Base-by-base conservation (phyloP, 2,113 vertebrate species). In the Takifugu bimaculatus region DNA sequence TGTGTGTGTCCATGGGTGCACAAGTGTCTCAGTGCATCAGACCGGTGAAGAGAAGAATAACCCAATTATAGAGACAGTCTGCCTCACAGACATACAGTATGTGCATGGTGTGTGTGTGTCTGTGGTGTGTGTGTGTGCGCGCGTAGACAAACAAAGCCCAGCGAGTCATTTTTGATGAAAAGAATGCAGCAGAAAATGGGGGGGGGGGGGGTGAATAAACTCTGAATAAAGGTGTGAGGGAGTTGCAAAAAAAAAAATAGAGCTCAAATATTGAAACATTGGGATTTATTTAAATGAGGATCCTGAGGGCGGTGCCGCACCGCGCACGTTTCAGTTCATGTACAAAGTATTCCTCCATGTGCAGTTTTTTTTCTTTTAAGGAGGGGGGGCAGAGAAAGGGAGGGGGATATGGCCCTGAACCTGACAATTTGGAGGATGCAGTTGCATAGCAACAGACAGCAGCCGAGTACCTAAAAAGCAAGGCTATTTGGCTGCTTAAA, bases 31-130 rank as follows among this genome's bases (percentile, higher is more conserved):
- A 69, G 77, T 77, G 80, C 83, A 88, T 89, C 85, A 89, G 81
- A 80, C 85, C 54, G 39, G 82, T 85, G 83, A 79, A 50, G 83
- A 87, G 78, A 80, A 83, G 82, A 82, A 84, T 89, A 88, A 87
- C 83, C 88, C 88, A 88, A 87, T 89, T 89, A 88, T 75, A 77
- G 70, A 79, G 86, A 87, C 80, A 87, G 82, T 85, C 82, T 86
- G 83, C 82, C 85, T 83, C 80, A 85, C 77, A 84, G 83, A 88
- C 81, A 83, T 69, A 72, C 70, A 81, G 74, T 74, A 74, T 79
- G 81, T 79, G 78, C 71, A 72, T 12, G 42, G 50, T 48, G 47
- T 32, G 32, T 54, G 54, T 26, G 57, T 45, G 50, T 43, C 65
- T 53, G 72, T 60, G 58, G 60, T 47, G 54, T 58, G 60, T 63